These are phyloP conservation scores for Smutsia temminckii DNA, from an alignment of 2,797 vertebrate species.

Conservation along the genomic window DNA sequence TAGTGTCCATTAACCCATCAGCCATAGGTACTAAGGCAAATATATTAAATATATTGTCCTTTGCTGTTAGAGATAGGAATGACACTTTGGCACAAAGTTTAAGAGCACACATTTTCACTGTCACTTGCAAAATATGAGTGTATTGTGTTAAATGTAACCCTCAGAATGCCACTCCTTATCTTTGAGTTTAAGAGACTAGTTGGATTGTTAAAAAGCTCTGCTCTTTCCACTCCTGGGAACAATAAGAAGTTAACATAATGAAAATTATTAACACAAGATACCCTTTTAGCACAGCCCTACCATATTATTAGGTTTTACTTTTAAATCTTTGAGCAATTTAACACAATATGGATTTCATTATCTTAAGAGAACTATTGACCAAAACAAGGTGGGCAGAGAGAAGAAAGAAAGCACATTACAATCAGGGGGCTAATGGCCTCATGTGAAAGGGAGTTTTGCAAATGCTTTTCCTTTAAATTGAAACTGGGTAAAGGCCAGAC, in stretches of 20 bases:
- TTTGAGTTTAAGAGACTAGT: conserved; percentile 11
- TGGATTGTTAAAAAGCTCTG: conserved; percentile 25
- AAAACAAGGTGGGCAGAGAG: conserved; percentile 60
- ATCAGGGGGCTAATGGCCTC: conserved; percentile 79
- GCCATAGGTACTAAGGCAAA: conserved; percentile 33
- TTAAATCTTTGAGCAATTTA: conserved; percentile 84
- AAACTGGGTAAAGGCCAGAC: conserved; percentile 77
- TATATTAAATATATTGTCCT: conserved; percentile 46
- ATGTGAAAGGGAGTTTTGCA: conserved; percentile 78
- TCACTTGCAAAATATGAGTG: conserved; percentile 31
- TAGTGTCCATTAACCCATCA: conserved; percentile 58
- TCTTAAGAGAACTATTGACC: conserved; percentile 82
- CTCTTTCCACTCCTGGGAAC: conserved; percentile 70
- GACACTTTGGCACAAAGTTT: conserved; percentile 37
- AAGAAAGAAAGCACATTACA: conserved; percentile 70
- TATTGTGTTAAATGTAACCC: conserved; percentile 44
- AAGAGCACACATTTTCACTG: conserved; percentile 55
- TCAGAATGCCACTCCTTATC: not conserved
- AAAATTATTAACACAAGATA: conserved; percentile 79
- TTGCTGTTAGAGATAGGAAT: conserved; percentile 55
- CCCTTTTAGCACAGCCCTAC: conserved; percentile 80
- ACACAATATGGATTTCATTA: conserved; percentile 83
- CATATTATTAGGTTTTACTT: conserved; percentile 83
- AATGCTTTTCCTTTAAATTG: conserved; percentile 81
- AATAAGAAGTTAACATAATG: conserved; percentile 81